Evolutionary conservation across 2,888 invertebrate genomes (phyloP), one percentile per base, ranked within the genome.

Genomic region (Brassicogethes aeneus): DNA sequence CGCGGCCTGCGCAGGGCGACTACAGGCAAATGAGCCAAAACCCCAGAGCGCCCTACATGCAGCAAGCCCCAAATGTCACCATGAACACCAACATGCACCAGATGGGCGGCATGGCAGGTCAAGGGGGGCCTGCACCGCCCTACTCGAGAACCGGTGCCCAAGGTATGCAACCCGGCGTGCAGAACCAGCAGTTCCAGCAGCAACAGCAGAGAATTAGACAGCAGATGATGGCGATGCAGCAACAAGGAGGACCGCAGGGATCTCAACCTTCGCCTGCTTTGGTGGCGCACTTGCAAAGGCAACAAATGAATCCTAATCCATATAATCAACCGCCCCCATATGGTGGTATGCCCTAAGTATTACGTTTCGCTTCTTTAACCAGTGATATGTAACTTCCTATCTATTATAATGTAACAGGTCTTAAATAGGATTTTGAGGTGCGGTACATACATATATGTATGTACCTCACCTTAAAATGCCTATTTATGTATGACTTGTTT

Each of bases 51-150:
- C 78, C 79, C 29, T 82, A 82, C 53, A 77, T 82, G 71, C 83
- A 83, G 70, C 66, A 66, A 60, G 83, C 87, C 2, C 88, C 89
- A 1, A 90, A 89, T 62, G 89, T 89, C 1, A 87, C 88, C 1
- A 89, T 89, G 89, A 85, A 84, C 42, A 73, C 80, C 2, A 86
- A 85, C 10, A 87, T 88, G 87, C 71, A 77, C 1, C 82, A 82
- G 78, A 80, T 56, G 47, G 80, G 47, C 61, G 70, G 46, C 64
- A 73, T 69, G 69, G 68, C 45, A 2, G 72, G 66, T 2, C 66
- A 66, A 52, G 62, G 65, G 56, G 37, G 69, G 66, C 82, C 85
- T 1, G 85, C 86, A 8, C 85, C 87, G 1, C 85, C 87, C 0
- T 89, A 89, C 67, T 80, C 83, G 3, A 76, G 87, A 43, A 67